Conservation (phyloP, 2,888 invertebrate genomes). For the Dryomyza anilis region DNA sequence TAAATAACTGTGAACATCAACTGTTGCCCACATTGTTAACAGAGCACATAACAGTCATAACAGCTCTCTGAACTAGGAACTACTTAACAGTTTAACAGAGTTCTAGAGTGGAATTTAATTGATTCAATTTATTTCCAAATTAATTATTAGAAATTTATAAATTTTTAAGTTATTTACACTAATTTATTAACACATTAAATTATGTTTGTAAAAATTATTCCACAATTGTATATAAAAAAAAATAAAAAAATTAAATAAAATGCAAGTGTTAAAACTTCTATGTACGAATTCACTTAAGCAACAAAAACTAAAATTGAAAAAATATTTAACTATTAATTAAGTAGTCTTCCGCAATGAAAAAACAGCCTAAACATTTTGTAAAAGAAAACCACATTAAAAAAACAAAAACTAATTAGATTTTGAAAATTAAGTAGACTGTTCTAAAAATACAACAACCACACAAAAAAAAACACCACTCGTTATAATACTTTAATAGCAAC, state of each 20-base stretch:
- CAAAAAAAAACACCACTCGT: not conserved
- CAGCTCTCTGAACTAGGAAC: too few relatives aligned
- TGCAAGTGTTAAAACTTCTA: not conserved
- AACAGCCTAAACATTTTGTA: slow-evolving; percentile 1
- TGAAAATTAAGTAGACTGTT: slow-evolving; percentile 15
- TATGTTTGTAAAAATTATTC: too few relatives aligned
- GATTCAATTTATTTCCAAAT: too few relatives aligned
- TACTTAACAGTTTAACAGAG: too few relatives aligned
- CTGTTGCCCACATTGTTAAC: too few relatives aligned
- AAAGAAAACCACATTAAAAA: slow-evolving; percentile 15
- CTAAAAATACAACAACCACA: slow-evolving; percentile 15
- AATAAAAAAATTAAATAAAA: not conserved
- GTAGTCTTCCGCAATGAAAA: slow-evolving; percentile 56
- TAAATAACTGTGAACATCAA: too few relatives aligned
- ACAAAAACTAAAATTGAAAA: too few relatives aligned
- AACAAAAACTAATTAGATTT: slow-evolving; percentile 23
- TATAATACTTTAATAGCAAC: not conserved
- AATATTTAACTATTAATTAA: slow-evolving; percentile 38
- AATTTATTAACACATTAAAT: not conserved
- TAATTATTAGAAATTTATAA: not conserved
- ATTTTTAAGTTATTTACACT: not conserved
- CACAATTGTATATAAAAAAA: not conserved
- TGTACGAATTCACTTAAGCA: not conserved
- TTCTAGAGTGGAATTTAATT: too few relatives aligned
- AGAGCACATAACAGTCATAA: too few relatives aligned